phyloP scores from a whole-genome alignment of 1,140 invertebrate genomes.

The Drosophila pruinosa region DNA sequence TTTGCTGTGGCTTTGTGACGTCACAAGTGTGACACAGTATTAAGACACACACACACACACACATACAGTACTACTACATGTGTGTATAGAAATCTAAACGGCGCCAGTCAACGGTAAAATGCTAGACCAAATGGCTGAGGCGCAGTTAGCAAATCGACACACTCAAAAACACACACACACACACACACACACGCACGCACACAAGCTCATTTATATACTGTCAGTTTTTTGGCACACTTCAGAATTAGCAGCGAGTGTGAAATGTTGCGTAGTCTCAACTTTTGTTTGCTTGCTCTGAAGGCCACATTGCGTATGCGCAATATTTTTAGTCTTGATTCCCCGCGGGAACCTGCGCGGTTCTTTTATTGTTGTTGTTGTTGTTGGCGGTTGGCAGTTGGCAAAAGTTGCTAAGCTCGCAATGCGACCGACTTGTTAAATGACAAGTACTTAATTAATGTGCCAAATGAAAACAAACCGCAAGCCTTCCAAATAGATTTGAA shows the following conservation, averaged over 20 bases:
- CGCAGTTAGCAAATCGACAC: constrained; percentile 21
- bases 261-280: constrained; percentile 27
- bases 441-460: constrained; percentile 59
- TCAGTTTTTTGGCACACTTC: constrained; percentile 31
- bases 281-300: constrained; percentile 19
- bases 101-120: constrained; percentile 31
- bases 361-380: not conserved
- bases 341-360: not conserved
- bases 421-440: constrained; percentile 30
- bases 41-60: not conserved
- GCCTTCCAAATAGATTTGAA: constrained; percentile 17
- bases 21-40: constrained; percentile 39
- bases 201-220: constrained; percentile 7
- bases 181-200: constrained; percentile 1
- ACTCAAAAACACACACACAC: not conserved
- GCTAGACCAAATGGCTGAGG: constrained; percentile 36
- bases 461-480: constrained; percentile 9
- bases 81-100: constrained; percentile 9
- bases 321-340: constrained; percentile 14
- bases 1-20: constrained; percentile 13
- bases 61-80: constrained; percentile 4
- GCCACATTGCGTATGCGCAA: constrained; percentile 45
- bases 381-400: not conserved
- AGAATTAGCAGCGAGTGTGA: constrained; percentile 31
- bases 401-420: constrained; percentile 28